Conservation (phyloP, 2,113 vertebrate genomes). For the Plotosus lineatus region DNA sequence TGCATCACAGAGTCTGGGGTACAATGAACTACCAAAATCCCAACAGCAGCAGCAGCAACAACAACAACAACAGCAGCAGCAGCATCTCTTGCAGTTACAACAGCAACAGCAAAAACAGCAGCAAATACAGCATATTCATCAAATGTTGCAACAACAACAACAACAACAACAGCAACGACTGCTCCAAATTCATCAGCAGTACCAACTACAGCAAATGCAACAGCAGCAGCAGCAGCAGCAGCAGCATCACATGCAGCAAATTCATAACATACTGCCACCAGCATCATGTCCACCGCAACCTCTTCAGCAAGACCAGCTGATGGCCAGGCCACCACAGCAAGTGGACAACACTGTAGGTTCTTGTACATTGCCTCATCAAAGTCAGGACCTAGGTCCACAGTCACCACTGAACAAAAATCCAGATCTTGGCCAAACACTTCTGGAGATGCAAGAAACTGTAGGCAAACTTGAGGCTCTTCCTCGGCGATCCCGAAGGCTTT, state of each 20-base stretch:
- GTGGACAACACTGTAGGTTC: not conserved
- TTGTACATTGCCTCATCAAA: constrained; percentile 25
- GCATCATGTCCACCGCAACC: constrained; percentile 12
- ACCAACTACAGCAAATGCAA: constrained; percentile 64
- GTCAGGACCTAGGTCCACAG: constrained; percentile 58
- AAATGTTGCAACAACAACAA: constrained; percentile 62
- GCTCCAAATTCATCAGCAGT: constrained; percentile 64
- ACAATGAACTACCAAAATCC: constrained; percentile 66
- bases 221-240: constrained; percentile 76
- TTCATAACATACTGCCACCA: constrained; percentile 22
- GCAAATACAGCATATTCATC: constrained; percentile 65
- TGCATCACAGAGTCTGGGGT: constrained; percentile 59
- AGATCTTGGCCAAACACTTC: constrained; percentile 72
- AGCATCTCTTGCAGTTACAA: constrained; percentile 65
- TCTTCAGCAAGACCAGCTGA: constrained; percentile 29
- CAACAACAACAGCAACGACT: constrained; percentile 65
- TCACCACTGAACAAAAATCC: constrained; percentile 68
- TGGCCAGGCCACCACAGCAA: constrained; percentile 13
- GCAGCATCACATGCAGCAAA: constrained; percentile 51
- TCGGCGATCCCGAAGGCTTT: constrained; percentile 90
- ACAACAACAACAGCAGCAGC: constrained; percentile 64
- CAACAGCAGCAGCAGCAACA: constrained; percentile 72
- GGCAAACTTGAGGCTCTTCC: constrained; percentile 72
- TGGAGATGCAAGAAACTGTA: constrained; percentile 67
- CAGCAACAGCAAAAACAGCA: constrained; percentile 73